Evolutionary conservation across 1,140 invertebrate species (phyloP).

Genomic region (Drosophila saltans): DNA sequence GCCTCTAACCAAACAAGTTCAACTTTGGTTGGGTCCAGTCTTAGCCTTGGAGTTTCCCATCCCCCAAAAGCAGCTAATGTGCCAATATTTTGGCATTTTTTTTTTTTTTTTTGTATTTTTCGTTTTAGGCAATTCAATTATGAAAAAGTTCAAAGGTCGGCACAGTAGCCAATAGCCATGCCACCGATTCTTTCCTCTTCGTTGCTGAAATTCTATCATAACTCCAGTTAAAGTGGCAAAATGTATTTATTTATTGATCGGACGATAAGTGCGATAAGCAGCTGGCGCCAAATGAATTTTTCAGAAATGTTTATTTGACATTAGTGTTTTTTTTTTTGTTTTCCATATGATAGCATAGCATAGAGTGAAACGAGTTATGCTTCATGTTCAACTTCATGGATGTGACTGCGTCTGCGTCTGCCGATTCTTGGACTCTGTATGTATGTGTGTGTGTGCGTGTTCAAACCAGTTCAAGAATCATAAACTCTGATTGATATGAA

Average conservation of each 20-base stretch:
- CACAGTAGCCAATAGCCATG: conserved; percentile 31
- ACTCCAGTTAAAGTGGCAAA: conserved; percentile 51
- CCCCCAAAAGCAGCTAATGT: background rate
- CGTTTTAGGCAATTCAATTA: conserved; percentile 38
- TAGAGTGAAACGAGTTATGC: conserved; percentile 36
- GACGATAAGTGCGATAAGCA: conserved; percentile 16
- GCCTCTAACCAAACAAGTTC: conserved; percentile 22
- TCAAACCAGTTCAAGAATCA: conserved; percentile 60
- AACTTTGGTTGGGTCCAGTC: background rate
- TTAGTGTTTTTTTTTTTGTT: background rate
- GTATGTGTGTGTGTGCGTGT: conserved; percentile 22
- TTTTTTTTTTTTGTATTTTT: background rate
- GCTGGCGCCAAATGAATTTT: conserved; percentile 54
- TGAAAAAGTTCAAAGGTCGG: conserved; percentile 54
- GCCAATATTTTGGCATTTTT: conserved; percentile 22
- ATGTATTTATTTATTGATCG: conserved; percentile 46
- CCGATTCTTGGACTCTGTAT: background rate
- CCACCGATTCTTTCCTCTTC: background rate
- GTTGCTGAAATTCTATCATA: conserved; percentile 48
- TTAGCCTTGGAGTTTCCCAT: background rate
- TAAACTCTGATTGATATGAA: conserved; percentile 70
- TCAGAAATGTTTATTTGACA: conserved; percentile 63
- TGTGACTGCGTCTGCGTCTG: background rate
- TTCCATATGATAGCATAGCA: no score
- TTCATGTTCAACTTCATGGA: conserved; percentile 6